Evolutionary conservation across 1,140 invertebrate species (phyloP).

Genomic region (Thereuonema tuberculata): DNA sequence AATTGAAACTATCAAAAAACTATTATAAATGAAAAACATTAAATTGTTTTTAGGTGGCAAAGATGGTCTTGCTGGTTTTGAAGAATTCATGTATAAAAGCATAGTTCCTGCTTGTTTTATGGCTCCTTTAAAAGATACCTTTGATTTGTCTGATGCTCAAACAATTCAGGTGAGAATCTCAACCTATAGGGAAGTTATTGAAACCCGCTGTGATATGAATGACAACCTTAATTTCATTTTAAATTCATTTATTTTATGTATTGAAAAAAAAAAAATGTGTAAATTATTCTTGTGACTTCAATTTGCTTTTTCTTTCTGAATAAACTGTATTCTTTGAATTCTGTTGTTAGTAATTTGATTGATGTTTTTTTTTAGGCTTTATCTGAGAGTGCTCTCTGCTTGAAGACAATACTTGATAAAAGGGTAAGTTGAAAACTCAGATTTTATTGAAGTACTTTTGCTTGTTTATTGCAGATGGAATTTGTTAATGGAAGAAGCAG

Average conservation of each 20-base stretch:
- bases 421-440: conserved; percentile 28
- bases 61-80: conserved; percentile 32
- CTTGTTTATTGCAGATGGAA: too few relatives aligned
- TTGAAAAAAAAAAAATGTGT: not conserved
- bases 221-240: not conserved
- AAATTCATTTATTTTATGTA: not conserved
- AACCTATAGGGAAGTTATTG: too few relatives aligned
- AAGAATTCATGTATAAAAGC: conserved; percentile 39
- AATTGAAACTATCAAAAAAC: too few relatives aligned
- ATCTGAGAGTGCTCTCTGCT: conserved; percentile 33
- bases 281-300: not conserved
- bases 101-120: conserved; percentile 43
- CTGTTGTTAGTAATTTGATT: not conserved
- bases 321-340: too few relatives aligned
- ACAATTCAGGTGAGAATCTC: conserved; percentile 23
- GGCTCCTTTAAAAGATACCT: conserved; percentile 39
- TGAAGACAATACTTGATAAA: conserved; percentile 32
- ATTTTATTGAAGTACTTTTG: too few relatives aligned
- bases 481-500: too few relatives aligned
- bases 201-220: too few relatives aligned
- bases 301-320: not conserved
- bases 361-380: conserved; percentile 26
- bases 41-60: conserved; percentile 24
- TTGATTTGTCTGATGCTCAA: conserved; percentile 42
- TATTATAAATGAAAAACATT: too few relatives aligned